Base-by-base conservation (phyloP, 2,797 vertebrate genomes). In the Simalia tracyae region DNA sequence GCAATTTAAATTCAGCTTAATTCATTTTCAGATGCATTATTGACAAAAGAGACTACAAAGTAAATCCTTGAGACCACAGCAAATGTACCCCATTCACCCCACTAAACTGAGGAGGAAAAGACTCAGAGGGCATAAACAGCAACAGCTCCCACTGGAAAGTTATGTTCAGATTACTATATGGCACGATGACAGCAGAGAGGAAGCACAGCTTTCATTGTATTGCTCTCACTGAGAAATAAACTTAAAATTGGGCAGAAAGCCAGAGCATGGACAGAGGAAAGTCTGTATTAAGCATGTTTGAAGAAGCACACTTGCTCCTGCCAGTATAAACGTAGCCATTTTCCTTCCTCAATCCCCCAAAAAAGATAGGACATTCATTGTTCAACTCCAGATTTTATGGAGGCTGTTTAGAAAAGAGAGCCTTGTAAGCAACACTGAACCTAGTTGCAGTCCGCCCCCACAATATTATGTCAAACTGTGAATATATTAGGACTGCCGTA, bases 291-390 rank as follows among this genome's bases (percentile, higher is more conserved):
- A 85, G 86, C 92, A 88, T 14, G 92, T 56, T 95, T 60, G 66
- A 94, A 90, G 72, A 46, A 93, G 92, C 91, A 93, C 94, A 72
- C 93, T 94, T 90, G 36, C 36, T 94, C 89, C 88, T 92, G 95
- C 96, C 95, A 96, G 95, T 91, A 92, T 84, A 96, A 96, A 96
- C 89, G 89, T 93, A 94, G 95, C 95, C 94, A 93, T 95, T 95
- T n/a, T 56, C 26, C 95, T 46, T 91, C 92, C 94, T 4, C 89
- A n/a, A 2, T 0, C 26, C 2, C 56, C 26, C 87, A 59, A 57
- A 81, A 87, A 87, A 86, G 17, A 89, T 0, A 64, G 56, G 89
- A 87, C 0, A 10, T 0, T 11, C 46, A 76, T 94, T 93, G 86
- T 87, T 68, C 61, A 10, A 0, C 56, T 76, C 90, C 61, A 61